Evolutionary conservation across 2,888 invertebrate genomes (phyloP).

Genomic region (Lucinisca nassula): DNA sequence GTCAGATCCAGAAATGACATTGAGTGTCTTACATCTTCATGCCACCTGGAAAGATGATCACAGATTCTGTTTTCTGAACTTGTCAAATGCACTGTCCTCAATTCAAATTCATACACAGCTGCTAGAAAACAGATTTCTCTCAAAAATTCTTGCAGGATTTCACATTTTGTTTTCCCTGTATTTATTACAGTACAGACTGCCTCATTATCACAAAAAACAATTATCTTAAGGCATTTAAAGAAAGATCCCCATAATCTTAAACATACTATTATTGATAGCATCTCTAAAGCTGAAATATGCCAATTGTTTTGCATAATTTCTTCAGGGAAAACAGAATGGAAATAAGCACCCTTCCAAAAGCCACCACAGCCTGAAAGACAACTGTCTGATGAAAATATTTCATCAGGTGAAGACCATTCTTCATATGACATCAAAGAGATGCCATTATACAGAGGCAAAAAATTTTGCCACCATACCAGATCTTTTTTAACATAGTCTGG

Average conservation of each 20-base stretch:
- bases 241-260: slow-evolving; percentile 26
- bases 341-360: background rate
- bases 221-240: slow-evolving; percentile 14
- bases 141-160: slow-evolving; percentile 39
- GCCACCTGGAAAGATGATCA: slow-evolving; percentile 46
- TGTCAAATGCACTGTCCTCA: slow-evolving; percentile 17
- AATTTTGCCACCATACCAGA: slow-evolving; percentile 19
- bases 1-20: background rate
- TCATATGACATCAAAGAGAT: slow-evolving; percentile 19
- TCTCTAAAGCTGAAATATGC: slow-evolving; percentile 38
- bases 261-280: slow-evolving; percentile 31
- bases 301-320: background rate
- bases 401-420: background rate
- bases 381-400: background rate
- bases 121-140: slow-evolving; percentile 50
- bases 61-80: slow-evolving; percentile 20
- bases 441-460: slow-evolving; percentile 18
- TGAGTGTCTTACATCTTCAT: background rate
- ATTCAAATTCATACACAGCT: slow-evolving; percentile 36
- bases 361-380: slow-evolving; percentile 19
- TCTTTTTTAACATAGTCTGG: background rate
- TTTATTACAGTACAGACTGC: slow-evolving; percentile 23
- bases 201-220: slow-evolving; percentile 31
- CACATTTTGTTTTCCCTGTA: slow-evolving; percentile 26
- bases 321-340: background rate